These are phyloP conservation scores for Cydia splendana DNA, from an alignment of 1,140 invertebrate species.

Conservation along the genomic window DNA sequence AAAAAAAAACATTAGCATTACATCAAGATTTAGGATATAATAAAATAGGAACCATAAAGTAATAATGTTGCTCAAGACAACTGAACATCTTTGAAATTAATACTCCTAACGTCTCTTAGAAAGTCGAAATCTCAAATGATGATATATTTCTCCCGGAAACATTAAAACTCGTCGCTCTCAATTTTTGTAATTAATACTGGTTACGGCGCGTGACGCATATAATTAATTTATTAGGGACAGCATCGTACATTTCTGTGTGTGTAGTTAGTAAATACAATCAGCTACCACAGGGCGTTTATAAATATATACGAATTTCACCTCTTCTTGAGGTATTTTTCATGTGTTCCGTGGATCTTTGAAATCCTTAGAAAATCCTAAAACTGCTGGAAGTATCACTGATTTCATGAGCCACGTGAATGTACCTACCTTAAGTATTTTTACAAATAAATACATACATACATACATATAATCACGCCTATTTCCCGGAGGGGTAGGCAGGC, in stretches of 20 bases:
- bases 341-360: too few relatives aligned
- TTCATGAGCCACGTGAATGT: too few relatives aligned
- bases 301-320: not conserved
- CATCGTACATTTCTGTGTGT: not conserved
- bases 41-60: not conserved
- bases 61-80: not conserved
- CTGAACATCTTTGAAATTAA: slow-evolving; percentile 4
- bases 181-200: slow-evolving; percentile 48
- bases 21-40: too few relatives aligned
- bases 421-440: too few relatives aligned
- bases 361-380: too few relatives aligned
- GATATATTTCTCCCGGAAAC: slow-evolving; percentile 41
- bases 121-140: slow-evolving; percentile 23
- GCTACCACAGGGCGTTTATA: not conserved
- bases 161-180: slow-evolving; percentile 49
- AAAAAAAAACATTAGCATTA: too few relatives aligned
- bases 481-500: too few relatives aligned
- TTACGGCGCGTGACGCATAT: slow-evolving; percentile 35
- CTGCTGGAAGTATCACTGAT: too few relatives aligned
- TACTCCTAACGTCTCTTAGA: not conserved
- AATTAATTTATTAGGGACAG: slow-evolving; percentile 55
- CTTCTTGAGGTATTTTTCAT: too few relatives aligned
- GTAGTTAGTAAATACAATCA: not conserved
- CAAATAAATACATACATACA: too few relatives aligned
- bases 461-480: too few relatives aligned